Conservation (phyloP, 1,140 invertebrate species). For the Frieseomelitta varia region DNA sequence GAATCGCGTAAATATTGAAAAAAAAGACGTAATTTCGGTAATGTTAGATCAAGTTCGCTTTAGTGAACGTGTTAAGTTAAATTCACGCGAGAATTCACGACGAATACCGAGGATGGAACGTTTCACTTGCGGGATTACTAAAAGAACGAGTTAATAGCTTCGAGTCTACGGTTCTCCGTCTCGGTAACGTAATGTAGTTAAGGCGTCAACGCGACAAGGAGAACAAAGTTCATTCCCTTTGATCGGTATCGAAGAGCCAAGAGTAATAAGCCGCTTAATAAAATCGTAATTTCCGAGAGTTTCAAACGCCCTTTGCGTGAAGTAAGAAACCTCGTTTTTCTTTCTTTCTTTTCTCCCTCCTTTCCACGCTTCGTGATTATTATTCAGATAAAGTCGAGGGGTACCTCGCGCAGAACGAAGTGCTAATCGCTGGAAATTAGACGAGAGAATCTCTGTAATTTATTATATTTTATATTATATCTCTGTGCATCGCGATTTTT, state of each 20-base stretch:
- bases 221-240: background rate
- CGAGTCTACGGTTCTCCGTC: background rate
- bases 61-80: background rate
- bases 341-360: background rate
- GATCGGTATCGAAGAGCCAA: background rate
- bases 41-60: background rate
- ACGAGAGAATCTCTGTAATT: background rate
- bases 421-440: constrained; percentile 21
- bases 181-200: background rate
- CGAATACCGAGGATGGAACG: background rate
- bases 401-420: background rate
- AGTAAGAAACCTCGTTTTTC: background rate
- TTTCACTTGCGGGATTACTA: background rate
- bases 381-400: background rate
- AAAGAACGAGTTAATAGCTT: constrained; percentile 6
- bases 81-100: background rate
- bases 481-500: no score
- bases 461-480: no score
- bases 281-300: constrained; percentile 3
- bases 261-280: background rate
- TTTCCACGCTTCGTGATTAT: no score
- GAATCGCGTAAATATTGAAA: background rate
- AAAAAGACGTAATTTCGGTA: no score
- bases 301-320: background rate
- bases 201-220: background rate